Conservation (phyloP, 2,113 vertebrate species). For the Eolophus roseicapilla region DNA sequence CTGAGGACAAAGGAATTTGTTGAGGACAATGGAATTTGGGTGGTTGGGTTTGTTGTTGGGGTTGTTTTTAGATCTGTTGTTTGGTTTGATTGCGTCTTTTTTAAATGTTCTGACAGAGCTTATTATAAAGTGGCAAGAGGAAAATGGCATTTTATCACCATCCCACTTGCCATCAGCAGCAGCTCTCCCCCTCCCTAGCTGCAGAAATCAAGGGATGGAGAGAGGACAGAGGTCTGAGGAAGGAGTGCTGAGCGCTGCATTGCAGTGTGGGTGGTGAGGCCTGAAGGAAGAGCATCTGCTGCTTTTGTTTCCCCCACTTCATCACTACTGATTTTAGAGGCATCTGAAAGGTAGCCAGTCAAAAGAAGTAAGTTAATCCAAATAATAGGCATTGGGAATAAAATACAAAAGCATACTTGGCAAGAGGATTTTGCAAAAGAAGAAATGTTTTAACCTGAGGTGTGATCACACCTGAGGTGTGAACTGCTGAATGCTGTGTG, state of each 20-base stretch:
- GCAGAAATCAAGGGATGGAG: neutral
- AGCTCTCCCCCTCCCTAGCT: neutral
- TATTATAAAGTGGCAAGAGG: neutral
- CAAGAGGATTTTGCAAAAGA: neutral
- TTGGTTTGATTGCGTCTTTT: neutral
- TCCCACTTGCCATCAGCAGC: neutral
- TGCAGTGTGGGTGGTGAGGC: neutral
- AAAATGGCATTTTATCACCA: neutral
- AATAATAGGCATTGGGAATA: neutral
- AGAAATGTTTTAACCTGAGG: neutral
- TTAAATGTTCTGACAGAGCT: neutral
- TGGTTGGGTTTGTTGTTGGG: neutral
- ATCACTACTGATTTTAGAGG: neutral
- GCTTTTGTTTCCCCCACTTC: neutral
- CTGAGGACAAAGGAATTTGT: neutral
- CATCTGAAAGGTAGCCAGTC: neutral
- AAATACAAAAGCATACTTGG: neutral
- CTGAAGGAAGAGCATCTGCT: neutral
- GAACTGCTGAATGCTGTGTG: neutral
- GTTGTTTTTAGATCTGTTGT: neutral
- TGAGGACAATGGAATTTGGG: neutral
- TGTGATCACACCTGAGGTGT: neutral
- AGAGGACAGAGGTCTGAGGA: neutral
- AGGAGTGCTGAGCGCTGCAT: neutral
- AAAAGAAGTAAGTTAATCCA: neutral